Evolutionary conservation across 1,140 invertebrate genomes (phyloP), one percentile per base, ranked within the genome.

Genomic region (Lutraria rhynchaena): DNA sequence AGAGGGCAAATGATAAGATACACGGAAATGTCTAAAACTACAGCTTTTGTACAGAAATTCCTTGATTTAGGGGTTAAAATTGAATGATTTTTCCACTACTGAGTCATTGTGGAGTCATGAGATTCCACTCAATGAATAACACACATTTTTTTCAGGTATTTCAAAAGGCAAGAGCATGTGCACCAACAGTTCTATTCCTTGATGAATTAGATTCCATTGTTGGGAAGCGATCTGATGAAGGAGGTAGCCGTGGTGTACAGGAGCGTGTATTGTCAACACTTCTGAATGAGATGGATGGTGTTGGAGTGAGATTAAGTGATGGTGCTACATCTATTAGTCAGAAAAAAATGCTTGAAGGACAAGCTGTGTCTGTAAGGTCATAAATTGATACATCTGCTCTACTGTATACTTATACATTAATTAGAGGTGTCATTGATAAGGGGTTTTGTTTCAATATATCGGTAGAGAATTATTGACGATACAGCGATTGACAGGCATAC

Each of bases 211-310:
- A 92, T 60, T 87, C 90, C 11, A 84, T 91, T 24, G 84, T 92
- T 37, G 91, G 91, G 11, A 91, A 89, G 65, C 82, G 91, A 57
- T 86, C 86, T 27, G 37, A 41, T 5, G 88, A 88, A 33, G 61
- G 92, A 4, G 83, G 82, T 22, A 88, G 92, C 11, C 91, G 92
- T 77, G 81, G 88, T 24, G 90, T 90, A 3, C 88, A 89, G 31
- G 91, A 92, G 57, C 81, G 90, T 58, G 84, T 92, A 9, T 69
- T 92, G 19, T 89, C 90, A 15, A 86, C 90, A 0, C 84, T 92
- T 15, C 85, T 92, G 29, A 92, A 91, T 86, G 87, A 91, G 57
- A 89, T 92, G 90, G 91, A 96, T 93, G 95, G 95, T 19, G 93
- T 96, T 17, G 91, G 92, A 13, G 88, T 88, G 0, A 70, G 83